Base-by-base conservation (phyloP, 2,797 vertebrate genomes). In the Distichodus sexfasciatus region DNA sequence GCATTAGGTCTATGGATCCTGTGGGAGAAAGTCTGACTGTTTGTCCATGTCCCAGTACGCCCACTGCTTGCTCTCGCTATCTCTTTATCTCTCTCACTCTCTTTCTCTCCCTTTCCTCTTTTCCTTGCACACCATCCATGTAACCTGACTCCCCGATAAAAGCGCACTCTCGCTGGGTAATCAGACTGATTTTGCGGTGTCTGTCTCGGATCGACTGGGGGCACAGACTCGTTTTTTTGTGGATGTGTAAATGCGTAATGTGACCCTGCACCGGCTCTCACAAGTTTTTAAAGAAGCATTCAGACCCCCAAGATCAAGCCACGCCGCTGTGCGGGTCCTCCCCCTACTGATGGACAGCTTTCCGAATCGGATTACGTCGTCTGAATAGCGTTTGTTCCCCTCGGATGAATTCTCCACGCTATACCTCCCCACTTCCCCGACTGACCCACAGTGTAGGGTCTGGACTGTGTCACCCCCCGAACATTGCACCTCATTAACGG, bases 331-430 rank as follows among this genome's bases (percentile, higher is more conserved):
- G 10, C 50, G 59, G 47, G 61, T 76, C 59, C n/a, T n/a, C n/a
- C n/a, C n/a, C 74, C 19, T 69, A 31, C 68, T 81, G 81, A 85
- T 82, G 81, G 82, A 84, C 85, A 83, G 84, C 80, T 85, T 78
- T 83, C 67, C 79, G 83, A 89, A 86, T 88, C 86, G 84, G 86
- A 89, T 90, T 89, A 88, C 85, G 55, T 57, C 63, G 69, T 75
- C 69, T 86, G 82, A 90, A 89, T 87, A 69, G 75, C 79, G 79
- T 69, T 71, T 70, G 85, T 84, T 87, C 82, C 79, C 72, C 83
- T 85, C 77, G 55, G 38, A 79, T 86, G 85, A 76, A 74, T 78
- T 84, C 79, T 44, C 72, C n/a, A n/a, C n/a, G n/a, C n/a, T 79
- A 79, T 80, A 79, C 75, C 72, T 72, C 82, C 80, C 80, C 80